Evolutionary conservation across 1,140 invertebrate species (phyloP), one percentile per base, ranked within the genome.

Genomic region (Mizuhopecten yessoensis): DNA sequence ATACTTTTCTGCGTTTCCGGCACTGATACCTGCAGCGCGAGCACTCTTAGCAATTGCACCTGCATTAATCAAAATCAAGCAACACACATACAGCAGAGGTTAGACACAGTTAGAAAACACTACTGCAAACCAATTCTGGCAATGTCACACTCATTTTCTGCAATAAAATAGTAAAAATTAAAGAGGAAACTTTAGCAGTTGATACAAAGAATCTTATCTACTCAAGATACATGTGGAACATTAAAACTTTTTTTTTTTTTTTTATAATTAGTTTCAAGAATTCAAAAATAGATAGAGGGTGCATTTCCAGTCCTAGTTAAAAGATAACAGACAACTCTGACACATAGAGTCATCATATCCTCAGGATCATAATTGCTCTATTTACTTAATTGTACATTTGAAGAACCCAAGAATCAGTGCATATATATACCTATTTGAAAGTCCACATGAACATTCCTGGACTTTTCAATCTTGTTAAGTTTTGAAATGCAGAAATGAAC

Each of bases 21-120:
- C 36, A 45, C 93, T 91, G 36, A 95, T 87, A 75, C 94, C 95
- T 39, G 94, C 94, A 36, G 94, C 93, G 88, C 94, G 92, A 33
- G 95, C 95, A 93, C 95, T 95, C 89, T 94, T 94, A 86, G 94
- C 94, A 86, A 95, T 93, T 88, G 94, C 94, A 94, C 93, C 95
- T 95, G 92, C 33, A 89, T 86, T 91, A 90, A 93, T 92, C 57
- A 91, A 87, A n/a, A 91, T 86, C 88, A 92, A 90, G 33, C 39
- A 89, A 75, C 57, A 75, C 57, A 75, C 57, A 75, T 75, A 75
- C 57, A 75, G 57, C 57, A 75, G n/a, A 13, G 57, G n/a, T 75
- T n/a, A n/a, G n/a, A 75, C 23, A 75, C 57, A 29, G 57, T 75
- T 75, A 75, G 57, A 75, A 75, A 75, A 29, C 57, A 75, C n/a